Percentiles rank a stretch among this genome's conserved stretches.
Conservation (phyloP, 2,888 invertebrate species). For the Corythucha ciliata region DNA sequence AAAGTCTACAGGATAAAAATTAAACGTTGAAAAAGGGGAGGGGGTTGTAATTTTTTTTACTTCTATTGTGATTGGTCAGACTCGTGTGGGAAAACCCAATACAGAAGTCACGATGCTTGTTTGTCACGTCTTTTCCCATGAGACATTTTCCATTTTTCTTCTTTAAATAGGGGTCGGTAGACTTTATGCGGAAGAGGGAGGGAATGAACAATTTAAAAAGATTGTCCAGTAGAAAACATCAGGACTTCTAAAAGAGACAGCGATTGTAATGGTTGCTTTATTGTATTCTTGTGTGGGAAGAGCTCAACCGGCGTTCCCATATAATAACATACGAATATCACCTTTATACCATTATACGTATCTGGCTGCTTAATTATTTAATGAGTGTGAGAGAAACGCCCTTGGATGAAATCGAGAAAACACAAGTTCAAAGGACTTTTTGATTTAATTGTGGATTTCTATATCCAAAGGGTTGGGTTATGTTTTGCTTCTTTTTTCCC, state of each 20-base stretch:
- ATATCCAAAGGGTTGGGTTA: too few species aligned
- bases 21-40: too few species aligned
- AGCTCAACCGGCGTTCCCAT: constrained; percentile 21
- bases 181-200: constrained; percentile 9
- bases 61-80: too few species aligned
- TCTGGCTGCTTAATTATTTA: constrained; percentile 21
- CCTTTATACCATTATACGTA: too few species aligned
- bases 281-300: constrained; percentile 21
- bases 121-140: constrained; percentile 22
- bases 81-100: constrained; percentile 16
- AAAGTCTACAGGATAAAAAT: too few species aligned
- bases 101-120: constrained; percentile 2
- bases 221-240: constrained; percentile 12
- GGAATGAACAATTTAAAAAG: constrained; percentile 12
- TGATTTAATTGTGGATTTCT: too few species aligned
- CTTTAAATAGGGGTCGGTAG: constrained; percentile 16
- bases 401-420: too few species aligned
- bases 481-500: too few species aligned
- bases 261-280: constrained; percentile 8
- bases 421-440: too few species aligned
- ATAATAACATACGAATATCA: constrained; percentile 23
- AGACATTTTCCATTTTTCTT: constrained; percentile 12
- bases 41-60: too few species aligned
- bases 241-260: background rate
- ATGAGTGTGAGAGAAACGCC: constrained; percentile 20